phyloP scores from a whole-genome alignment of 2,888 invertebrate genomes.

The Microctonus hyperodae region DNA sequence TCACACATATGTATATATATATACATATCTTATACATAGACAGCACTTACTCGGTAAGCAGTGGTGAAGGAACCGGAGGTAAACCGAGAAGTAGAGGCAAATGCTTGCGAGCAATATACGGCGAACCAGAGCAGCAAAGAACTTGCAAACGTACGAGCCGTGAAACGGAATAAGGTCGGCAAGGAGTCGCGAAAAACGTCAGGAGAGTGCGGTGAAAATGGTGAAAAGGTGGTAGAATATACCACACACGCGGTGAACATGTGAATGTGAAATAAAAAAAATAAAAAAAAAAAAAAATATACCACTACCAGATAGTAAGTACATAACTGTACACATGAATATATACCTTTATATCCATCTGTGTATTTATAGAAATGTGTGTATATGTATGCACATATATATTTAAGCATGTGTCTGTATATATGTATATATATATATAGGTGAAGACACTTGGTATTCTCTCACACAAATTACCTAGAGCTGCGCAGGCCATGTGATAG shows the following conservation, averaged over 20 bases:
- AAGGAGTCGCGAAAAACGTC: conserved; percentile 34
- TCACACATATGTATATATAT: not conserved
- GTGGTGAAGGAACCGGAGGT: conserved; percentile 10
- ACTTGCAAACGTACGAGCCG: conserved; percentile 28
- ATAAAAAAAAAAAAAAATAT: too few relatives aligned
- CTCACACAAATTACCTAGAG: conserved; percentile 56
- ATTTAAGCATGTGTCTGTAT: not conserved
- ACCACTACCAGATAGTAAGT: conserved; percentile 2
- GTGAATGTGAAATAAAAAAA: conserved; percentile 21
- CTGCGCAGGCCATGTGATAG: conserved; percentile 28
- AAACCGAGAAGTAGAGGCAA: conserved; percentile 16
- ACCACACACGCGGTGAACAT: not conserved
- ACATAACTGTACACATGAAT: not conserved
- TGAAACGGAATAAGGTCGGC: conserved; percentile 31
- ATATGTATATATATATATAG: conserved; percentile 4
- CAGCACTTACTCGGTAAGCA: conserved; percentile 6
- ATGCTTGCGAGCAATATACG: conserved; percentile 21
- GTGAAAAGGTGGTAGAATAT: conserved; percentile 4
- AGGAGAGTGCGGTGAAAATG: conserved; percentile 8
- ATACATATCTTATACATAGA: not conserved
- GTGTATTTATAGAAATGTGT: too few relatives aligned
- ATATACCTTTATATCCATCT: not conserved
- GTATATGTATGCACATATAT: too few relatives aligned
- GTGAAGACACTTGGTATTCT: conserved; percentile 49
- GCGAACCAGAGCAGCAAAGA: conserved; percentile 28